Evolutionary conservation across 2,888 invertebrate species (phyloP).

Genomic region (Colostygia pectinataria): DNA sequence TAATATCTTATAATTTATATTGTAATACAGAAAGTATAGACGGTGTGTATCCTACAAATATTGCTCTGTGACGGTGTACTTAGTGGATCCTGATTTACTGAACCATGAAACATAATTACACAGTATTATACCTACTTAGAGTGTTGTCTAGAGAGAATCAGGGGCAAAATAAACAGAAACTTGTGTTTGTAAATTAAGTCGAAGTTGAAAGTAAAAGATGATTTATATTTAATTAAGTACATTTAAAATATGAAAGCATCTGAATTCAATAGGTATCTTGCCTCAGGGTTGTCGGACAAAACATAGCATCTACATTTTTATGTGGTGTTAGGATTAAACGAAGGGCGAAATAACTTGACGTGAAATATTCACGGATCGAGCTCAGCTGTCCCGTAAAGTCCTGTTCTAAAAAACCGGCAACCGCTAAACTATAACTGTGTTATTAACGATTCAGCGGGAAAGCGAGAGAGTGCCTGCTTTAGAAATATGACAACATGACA

Average conservation of each 20-base stretch:
- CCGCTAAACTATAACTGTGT: not conserved
- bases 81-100: constrained; percentile 11
- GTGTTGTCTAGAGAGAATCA: too few species aligned
- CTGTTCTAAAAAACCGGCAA: not conserved
- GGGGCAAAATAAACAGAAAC: not conserved
- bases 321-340: constrained; percentile 60
- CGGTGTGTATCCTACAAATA: not conserved
- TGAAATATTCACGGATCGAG: constrained; percentile 69
- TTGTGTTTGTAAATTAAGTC: not conserved
- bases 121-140: not conserved
- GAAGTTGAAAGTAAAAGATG: too few species aligned
- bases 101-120: constrained; percentile 15
- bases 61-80: too few species aligned
- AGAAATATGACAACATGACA: too few species aligned
- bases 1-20: too few species aligned
- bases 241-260: not conserved
- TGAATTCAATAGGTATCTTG: not conserved
- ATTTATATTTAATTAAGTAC: too few species aligned
- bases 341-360: constrained; percentile 45
- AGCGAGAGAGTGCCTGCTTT: too few species aligned
- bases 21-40: constrained; percentile 4
- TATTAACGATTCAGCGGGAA: not conserved
- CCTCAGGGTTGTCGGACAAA: not conserved
- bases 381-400: constrained; percentile 45
- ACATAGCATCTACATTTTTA: constrained; percentile 21